Conservation (phyloP, 2,888 invertebrate species). For the Lycocerus yunnanus region DNA sequence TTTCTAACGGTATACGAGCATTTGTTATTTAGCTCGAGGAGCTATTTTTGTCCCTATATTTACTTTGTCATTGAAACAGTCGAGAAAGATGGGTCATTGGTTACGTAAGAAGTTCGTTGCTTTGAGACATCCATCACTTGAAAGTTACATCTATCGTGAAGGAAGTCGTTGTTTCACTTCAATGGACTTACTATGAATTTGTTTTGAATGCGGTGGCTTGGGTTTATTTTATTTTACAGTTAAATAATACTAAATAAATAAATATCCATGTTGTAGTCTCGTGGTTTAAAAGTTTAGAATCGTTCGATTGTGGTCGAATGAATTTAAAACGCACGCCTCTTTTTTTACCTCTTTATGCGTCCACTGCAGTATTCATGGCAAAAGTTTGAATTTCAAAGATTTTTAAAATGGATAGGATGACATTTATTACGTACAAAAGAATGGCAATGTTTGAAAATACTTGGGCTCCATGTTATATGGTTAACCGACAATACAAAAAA, state of each 20-base stretch:
- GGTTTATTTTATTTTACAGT: not conserved
- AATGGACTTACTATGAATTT: constrained; percentile 25
- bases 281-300: not conserved
- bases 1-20: not conserved
- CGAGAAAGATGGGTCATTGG: constrained; percentile 33
- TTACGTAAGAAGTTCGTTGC: constrained; percentile 32
- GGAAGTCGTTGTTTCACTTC: constrained; percentile 32
- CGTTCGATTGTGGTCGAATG: not conserved
- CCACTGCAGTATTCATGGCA: constrained; percentile 44
- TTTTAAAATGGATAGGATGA: constrained; percentile 43
- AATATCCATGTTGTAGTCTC: not conserved
- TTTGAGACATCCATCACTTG: constrained; percentile 29
- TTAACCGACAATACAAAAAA: constrained; percentile 45
- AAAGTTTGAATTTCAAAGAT: constrained; percentile 47
- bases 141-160: constrained; percentile 31
- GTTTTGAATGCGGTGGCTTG: constrained; percentile 19
- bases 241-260: not conserved
- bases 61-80: constrained; percentile 32
- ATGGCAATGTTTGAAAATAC: constrained; percentile 47
- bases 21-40: not conserved
- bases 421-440: constrained; percentile 47
- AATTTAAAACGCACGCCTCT: not conserved
- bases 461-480: constrained; percentile 40
- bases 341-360: constrained; percentile 39
- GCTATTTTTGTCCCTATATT: constrained; percentile 30